phyloP scores from a whole-genome alignment of 2,113 vertebrate species.

The Hiodon tergisus region DNA sequence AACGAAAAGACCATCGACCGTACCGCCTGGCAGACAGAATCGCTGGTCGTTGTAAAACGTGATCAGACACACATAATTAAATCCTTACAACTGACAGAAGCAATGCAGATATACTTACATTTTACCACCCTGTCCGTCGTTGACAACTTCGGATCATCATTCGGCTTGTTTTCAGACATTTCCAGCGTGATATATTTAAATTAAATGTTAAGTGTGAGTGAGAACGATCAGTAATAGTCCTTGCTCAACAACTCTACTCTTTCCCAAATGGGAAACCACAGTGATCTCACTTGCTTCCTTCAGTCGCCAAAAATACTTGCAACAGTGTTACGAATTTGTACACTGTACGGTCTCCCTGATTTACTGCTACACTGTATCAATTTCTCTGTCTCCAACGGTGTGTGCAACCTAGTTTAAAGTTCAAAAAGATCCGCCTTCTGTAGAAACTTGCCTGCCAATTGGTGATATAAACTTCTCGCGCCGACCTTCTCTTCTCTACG shows the following conservation, averaged over 20 bases:
- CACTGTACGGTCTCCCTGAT: slow-evolving; percentile 59
- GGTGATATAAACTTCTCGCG: slow-evolving; percentile 27
- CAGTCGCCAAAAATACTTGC: slow-evolving; percentile 68
- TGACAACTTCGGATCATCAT: slow-evolving; percentile 92
- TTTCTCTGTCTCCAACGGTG: slow-evolving; percentile 42
- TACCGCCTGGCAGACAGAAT: slow-evolving; percentile 8
- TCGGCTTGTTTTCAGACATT: slow-evolving; percentile 95
- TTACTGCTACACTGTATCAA: slow-evolving; percentile 63
- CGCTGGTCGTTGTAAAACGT: slow-evolving; percentile 9
- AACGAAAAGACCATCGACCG: slow-evolving; percentile 14
- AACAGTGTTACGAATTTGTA: slow-evolving; percentile 60
- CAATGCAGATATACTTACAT: slow-evolving; percentile 69
- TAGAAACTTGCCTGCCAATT: slow-evolving; percentile 33
- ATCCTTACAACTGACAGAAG: neutral
- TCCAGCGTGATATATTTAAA: slow-evolving; percentile 65
- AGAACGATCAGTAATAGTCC: slow-evolving; percentile 56
- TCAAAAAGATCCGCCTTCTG: slow-evolving; percentile 39
- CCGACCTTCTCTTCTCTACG: slow-evolving; percentile 19
- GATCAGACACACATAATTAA: slow-evolving; percentile 1
- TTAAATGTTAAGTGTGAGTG: slow-evolving; percentile 49
- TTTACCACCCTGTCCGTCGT: slow-evolving; percentile 94
- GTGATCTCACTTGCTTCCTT: slow-evolving; percentile 59
- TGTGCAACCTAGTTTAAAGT: slow-evolving; percentile 47
- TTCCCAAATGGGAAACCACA: slow-evolving; percentile 54
- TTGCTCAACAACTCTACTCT: slow-evolving; percentile 55